Evolutionary conservation across 2,113 vertebrate species (phyloP), one percentile per base, ranked within the genome.

Genomic region (Beaufortia kweichowensis): DNA sequence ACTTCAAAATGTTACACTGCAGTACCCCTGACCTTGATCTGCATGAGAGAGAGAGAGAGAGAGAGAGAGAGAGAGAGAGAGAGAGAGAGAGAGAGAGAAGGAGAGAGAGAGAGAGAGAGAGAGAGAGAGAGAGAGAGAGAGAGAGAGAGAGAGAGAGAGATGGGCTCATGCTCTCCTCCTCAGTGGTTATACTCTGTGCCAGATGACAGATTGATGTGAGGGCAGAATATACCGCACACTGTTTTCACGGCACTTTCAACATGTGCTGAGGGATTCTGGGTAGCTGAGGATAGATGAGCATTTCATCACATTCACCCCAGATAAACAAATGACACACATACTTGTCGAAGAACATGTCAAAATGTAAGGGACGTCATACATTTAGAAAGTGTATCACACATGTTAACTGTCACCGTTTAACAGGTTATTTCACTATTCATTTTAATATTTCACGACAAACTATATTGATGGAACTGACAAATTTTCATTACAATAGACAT

Each of bases 121-220:
- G 19, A 24, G 31, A 24, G 10, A 41, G 29, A 63, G 35, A 33
- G 31, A 33, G 31, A 33, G 31, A 33, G 31, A 33, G 31, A 39
- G 39, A 59, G 3, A 5, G 24, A 50, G 33, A 41, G 29, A 56
- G 48, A 56, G 60, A 65, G 19, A 59, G 46, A 29, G 46, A 53
- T 26, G 19, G 75, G 41, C 23, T 56, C 50, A 64, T 29, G 68
- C 35, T 39, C 63, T 74, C 43, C 63, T 74, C 43, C 26, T 63
- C 11, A 57, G 53, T 24, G 23, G 39, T 39, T 65, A 53, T 82
- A 19, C 23, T 31, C 33, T 43, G 67, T 62, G 39, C 35, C 26
- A 57, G 11, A 33, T 3, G 62, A 31, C 26, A 69, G 79, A 81
- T 79, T 81, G 81, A 79, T 48, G 8, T 29, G 21, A 72, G 35